phyloP scores from a whole-genome alignment of 2,113 vertebrate species.

The Rhinogobius similis region DNA sequence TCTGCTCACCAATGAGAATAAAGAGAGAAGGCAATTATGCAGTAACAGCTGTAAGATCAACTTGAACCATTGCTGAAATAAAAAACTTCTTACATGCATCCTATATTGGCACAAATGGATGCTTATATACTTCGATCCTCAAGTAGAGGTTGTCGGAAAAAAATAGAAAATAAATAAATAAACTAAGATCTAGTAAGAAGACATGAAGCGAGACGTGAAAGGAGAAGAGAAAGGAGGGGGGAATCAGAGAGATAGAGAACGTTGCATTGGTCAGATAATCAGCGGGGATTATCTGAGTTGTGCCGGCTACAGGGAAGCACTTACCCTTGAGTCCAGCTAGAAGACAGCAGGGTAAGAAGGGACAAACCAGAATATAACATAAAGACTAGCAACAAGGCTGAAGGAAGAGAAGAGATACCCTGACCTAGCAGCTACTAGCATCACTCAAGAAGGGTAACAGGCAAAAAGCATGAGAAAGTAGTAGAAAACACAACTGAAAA shows the following conservation, averaged over 20 bases:
- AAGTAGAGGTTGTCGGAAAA: conserved; percentile 80
- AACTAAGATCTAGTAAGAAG: conserved; percentile 92
- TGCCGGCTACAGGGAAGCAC: conserved; percentile 99
- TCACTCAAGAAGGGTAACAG: conserved; percentile 91
- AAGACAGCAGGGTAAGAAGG: conserved; percentile 99
- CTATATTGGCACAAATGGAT: conserved; percentile 93
- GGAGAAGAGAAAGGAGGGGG: conserved; percentile 70
- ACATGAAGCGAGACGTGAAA: conserved; percentile 92
- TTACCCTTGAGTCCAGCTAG: conserved; percentile 99
- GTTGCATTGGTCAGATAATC: conserved; percentile 99
- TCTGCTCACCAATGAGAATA: conserved; percentile 88
- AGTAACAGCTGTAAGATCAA: conserved; percentile 72
- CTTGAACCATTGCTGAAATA: conserved; percentile 65
- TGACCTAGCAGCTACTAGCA: conserved; percentile 93
- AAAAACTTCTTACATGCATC: conserved; percentile 89
- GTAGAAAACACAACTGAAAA: conserved; percentile 84
- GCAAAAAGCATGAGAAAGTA: conserved; percentile 92
- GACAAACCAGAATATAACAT: conserved; percentile 99
- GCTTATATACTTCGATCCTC: conserved; percentile 89
- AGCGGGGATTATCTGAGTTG: conserved; percentile 99
- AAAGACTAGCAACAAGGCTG: conserved; percentile 99
- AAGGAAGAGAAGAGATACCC: conserved; percentile 94
- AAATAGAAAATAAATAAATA: conserved; percentile 74
- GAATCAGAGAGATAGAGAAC: conserved; percentile 87
- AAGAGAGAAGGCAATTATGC: conserved; percentile 99